Evolutionary conservation across 2,888 invertebrate species (phyloP), one percentile per base, ranked within the genome.

Genomic region (Amphipoea lucens): DNA sequence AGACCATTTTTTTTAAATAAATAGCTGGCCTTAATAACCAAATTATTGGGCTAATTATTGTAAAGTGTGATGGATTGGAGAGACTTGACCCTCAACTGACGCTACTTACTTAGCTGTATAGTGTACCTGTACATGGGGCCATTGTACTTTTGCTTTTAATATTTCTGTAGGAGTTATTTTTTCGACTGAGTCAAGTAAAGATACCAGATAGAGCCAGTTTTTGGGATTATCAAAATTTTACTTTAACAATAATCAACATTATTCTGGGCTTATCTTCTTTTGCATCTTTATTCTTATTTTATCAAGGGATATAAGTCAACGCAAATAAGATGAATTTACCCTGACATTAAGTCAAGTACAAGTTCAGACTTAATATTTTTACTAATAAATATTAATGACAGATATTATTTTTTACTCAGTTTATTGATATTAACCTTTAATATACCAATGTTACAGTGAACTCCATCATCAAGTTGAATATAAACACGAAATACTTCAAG

Each of bases 401-500:
- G 3, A 9, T 57, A 23, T 23, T 23, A 57, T 23, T 23, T 9
- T 57, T 57, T 57, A 57, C 11, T 23, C 23, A n/a, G n/a, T 11
- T 54, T n/a, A 14, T 23, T 60, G 4, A 17, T 7, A 29, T 23
- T 76, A 67, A 70, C 36, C 12, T 17, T 65, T 12, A 57, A 20
- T 29, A 40, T 51, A 68, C 67, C 0, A 66, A 78, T 79, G 71
- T 93, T 96, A 54, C 94, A 96, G 97, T 96, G 9, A 97, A 96
- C 91, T 96, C 97, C 7, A 89, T 96, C 63, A 97, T 97, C 87
- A 96, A 95, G 89, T 87, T 97, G 91, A 95, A 96, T 86, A 97
- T 97, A 86, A 96, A 95, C 81, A 97, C 97, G 12, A 96, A 95
- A 85, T 96, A 97, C 87, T 96, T 93, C 92, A 97, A 96, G 87